Evolutionary conservation across 1,140 invertebrate species (phyloP).

Genomic region (Drosophila bifasciata): DNA sequence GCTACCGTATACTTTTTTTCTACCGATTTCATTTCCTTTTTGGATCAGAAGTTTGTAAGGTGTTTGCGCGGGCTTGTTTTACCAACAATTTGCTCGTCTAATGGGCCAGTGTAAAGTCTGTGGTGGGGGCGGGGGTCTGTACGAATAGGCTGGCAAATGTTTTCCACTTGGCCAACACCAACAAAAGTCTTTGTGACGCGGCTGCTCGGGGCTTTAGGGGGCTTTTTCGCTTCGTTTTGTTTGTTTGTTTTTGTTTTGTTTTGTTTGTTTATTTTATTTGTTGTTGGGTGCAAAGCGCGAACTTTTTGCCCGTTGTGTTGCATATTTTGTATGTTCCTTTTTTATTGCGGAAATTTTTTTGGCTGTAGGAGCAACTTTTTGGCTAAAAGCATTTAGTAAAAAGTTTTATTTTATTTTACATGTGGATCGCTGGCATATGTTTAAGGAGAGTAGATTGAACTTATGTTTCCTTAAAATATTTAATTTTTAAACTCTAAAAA

Average conservation of each 20-base stretch:
- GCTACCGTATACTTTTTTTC: slow-evolving; percentile 26
- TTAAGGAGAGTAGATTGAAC: no score
- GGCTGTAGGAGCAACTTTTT: slow-evolving; percentile 56
- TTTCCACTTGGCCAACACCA: slow-evolving; percentile 73
- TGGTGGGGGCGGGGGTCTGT: slow-evolving; percentile 3
- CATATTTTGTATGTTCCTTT: slow-evolving; percentile 38
- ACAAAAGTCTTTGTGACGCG: slow-evolving; percentile 48
- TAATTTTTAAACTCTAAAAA: no score
- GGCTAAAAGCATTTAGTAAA: slow-evolving; percentile 58
- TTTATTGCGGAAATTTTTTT: slow-evolving; percentile 41
- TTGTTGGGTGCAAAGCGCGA: slow-evolving; percentile 55
- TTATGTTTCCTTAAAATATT: no score
- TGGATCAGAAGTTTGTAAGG: slow-evolving; percentile 52
- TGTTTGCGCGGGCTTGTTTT: slow-evolving; percentile 80
- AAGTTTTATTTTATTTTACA: slow-evolving; percentile 48
- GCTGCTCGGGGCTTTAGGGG: slow-evolving; percentile 41
- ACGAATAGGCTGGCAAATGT: slow-evolving; percentile 71
- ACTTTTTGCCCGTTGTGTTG: slow-evolving; percentile 42
- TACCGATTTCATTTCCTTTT: slow-evolving; percentile 27
- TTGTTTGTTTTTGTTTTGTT: slow-evolving; percentile 44
- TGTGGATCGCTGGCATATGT: slow-evolving; percentile 15
- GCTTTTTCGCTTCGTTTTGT: slow-evolving; percentile 24
- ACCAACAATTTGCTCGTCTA: slow-evolving; percentile 76
- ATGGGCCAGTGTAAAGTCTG: slow-evolving; percentile 37
- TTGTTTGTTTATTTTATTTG: slow-evolving; percentile 32